These are phyloP conservation scores for Drosophila sechellia DNA, from an alignment of 1,140 invertebrate genomes.

Conservation along the genomic window DNA sequence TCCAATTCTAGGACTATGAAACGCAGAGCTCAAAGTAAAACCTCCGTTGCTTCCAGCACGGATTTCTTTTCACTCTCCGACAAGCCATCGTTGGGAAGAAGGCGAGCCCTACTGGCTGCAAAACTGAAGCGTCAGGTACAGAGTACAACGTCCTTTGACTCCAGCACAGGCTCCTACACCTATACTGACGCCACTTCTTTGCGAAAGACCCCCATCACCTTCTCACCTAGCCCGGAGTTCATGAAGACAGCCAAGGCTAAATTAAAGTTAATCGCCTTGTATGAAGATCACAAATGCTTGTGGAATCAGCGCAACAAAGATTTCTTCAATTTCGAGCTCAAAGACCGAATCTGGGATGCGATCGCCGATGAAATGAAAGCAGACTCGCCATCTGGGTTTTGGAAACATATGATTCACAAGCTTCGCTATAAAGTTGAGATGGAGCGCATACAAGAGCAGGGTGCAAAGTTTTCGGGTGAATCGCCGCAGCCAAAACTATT, in stretches of 20 bases:
- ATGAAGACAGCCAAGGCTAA: slow-evolving; percentile 2
- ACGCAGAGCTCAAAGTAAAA: not conserved
- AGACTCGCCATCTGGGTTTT: slow-evolving; percentile 27
- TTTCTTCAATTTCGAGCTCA: slow-evolving; percentile 50
- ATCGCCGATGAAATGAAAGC: slow-evolving; percentile 52
- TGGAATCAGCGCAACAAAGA: slow-evolving; percentile 60
- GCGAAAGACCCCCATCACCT: not conserved
- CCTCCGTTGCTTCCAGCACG: not conserved
- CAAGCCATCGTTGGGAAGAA: not conserved
- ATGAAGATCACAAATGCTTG: slow-evolving; percentile 48
- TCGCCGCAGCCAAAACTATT: not conserved
- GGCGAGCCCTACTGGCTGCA: too few relatives aligned
- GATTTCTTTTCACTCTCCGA: too few relatives aligned
- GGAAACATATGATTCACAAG: slow-evolving; percentile 49
- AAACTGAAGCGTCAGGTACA: too few relatives aligned
- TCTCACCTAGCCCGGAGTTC: not conserved
- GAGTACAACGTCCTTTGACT: not conserved
- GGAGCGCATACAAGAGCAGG: slow-evolving; percentile 22
- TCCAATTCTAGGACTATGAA: not conserved
- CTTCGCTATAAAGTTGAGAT: slow-evolving; percentile 55
- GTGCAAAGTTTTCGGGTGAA: slow-evolving; percentile 6
- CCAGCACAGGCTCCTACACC: slow-evolving; percentile 1
- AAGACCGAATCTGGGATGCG: slow-evolving; percentile 44
- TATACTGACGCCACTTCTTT: not conserved
- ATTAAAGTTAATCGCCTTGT: slow-evolving; percentile 54